Evolutionary conservation across 2,113 vertebrate genomes (phyloP), one percentile per base, ranked within the genome.

Genomic region (Prunella himalayana): DNA sequence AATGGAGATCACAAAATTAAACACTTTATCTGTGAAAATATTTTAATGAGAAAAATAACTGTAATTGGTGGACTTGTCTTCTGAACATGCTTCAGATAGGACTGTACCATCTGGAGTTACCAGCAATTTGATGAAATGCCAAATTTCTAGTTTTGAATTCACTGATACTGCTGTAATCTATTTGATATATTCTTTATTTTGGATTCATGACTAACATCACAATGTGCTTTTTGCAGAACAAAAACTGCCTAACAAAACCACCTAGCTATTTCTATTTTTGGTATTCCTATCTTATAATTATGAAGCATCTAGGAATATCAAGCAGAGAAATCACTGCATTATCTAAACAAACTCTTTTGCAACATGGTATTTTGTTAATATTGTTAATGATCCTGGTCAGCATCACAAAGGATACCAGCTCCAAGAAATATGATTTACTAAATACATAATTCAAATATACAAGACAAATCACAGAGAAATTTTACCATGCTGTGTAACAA

Each of bases 61-160:
- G 25, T 79, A 92, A 93, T 69, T 91, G 80, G 41, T 94, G 83
- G 88, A 88, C 49, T 81, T 92, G 33, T 60, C 82, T 82, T 91
- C 73, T 89, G 47, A 89, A 75, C 66, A 57, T 89, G 85, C 54
- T 94, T 92, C 69, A 64, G 68, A 80, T 31, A 92, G 73, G 82
- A 66, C 61, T 80, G 50, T 39, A 68, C 66, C 78, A 94, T 96
- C 92, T 96, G 95, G 91, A 94, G 44, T 75, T 88, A 79, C n/a
- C 37, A 87, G 75, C 47, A 80, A 70, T 92, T 81, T 91, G 81
- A 88, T 80, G 39, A 93, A 89, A 86, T 78, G 85, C 82, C 95
- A 85, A 56, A 65, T 68, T 91, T 90, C 45, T 50, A 45, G 41
- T 70, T 92, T 94, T 75, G 10, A 91, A 80, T 88, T 79, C 31